These are phyloP conservation scores for Rhadinocentrus ornatus DNA, from an alignment of 2,797 vertebrate species.

Conservation along the genomic window DNA sequence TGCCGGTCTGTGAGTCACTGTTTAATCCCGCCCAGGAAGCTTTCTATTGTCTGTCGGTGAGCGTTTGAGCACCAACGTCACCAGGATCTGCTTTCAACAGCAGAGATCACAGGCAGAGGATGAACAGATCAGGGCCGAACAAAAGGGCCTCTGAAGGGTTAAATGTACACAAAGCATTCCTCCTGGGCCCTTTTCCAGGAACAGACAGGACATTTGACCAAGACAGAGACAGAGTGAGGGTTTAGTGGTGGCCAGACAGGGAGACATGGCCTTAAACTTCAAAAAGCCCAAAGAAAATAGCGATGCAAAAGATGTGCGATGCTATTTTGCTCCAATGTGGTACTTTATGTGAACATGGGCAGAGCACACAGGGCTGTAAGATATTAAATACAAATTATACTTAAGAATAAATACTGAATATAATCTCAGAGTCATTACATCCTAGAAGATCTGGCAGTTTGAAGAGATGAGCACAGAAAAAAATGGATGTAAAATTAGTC, in stretches of 20 bases:
- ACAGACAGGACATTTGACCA: slow-evolving; percentile 41
- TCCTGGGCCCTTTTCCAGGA: slow-evolving; percentile 45
- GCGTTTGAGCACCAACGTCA: slow-evolving; percentile 28
- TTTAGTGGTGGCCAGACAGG: slow-evolving; percentile 8
- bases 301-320: not conserved
- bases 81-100: slow-evolving; percentile 49
- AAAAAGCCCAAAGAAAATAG: slow-evolving; percentile 47
- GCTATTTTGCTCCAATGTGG: not conserved
- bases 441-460: too few relatives aligned
- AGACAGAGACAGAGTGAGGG: slow-evolving; percentile 24
- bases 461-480: too few relatives aligned
- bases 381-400: not conserved
- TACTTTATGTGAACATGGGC: not conserved
- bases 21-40: slow-evolving; percentile 51
- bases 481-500: too few relatives aligned
- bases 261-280: slow-evolving; percentile 16
- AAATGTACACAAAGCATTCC: slow-evolving; percentile 68
- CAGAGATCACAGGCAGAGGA: slow-evolving; percentile 60
- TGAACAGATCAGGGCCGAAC: slow-evolving; percentile 50
- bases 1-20: slow-evolving; percentile 20
- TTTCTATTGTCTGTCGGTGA: slow-evolving; percentile 39
- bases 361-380: not conserved
- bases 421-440: not conserved
- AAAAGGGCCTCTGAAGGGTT: slow-evolving; percentile 56
- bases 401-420: not conserved